These are phyloP conservation scores for Andrena minutula DNA, from an alignment of 2,888 invertebrate genomes.

Conservation along the genomic window DNA sequence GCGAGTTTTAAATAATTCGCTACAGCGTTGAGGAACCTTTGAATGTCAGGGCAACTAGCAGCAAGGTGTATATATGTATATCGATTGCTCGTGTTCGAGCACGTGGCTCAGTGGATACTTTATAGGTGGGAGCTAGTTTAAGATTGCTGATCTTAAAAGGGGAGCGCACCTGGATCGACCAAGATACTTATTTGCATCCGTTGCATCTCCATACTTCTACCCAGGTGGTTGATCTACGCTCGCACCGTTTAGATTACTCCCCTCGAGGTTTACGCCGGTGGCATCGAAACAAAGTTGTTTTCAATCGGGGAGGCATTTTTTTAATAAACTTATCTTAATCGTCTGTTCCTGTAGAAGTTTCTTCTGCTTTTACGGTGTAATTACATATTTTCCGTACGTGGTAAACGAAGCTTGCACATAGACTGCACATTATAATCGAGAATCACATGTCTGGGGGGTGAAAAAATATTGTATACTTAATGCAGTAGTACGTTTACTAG, in stretches of 20 bases:
- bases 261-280: conserved; percentile 30
- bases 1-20: conserved; percentile 7
- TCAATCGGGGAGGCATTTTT: conserved; percentile 26
- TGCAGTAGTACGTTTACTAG: background rate
- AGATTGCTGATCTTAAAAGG: conserved; percentile 70
- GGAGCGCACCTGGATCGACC: conserved; percentile 66
- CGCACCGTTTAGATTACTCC: conserved; percentile 29
- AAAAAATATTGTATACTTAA: too few species aligned
- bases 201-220: conserved; percentile 49
- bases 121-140: conserved; percentile 56
- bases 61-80: conserved; percentile 8
- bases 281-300: conserved; percentile 44
- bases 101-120: conserved; percentile 49
- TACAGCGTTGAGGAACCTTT: background rate
- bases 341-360: background rate
- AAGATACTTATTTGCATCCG: conserved; percentile 69
- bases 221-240: conserved; percentile 47
- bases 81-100: conserved; percentile 29
- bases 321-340: conserved; percentile 37
- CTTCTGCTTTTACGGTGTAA: background rate
- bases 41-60: conserved; percentile 15
- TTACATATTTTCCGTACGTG: background rate
- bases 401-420: too few species aligned
- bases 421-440: too few species aligned
- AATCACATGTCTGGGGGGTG: too few species aligned